Percentiles rank a stretch among this genome's conserved stretches.
These are phyloP conservation scores for Meloe dianella DNA, from an alignment of 2,888 invertebrate species.

Conservation along the genomic window DNA sequence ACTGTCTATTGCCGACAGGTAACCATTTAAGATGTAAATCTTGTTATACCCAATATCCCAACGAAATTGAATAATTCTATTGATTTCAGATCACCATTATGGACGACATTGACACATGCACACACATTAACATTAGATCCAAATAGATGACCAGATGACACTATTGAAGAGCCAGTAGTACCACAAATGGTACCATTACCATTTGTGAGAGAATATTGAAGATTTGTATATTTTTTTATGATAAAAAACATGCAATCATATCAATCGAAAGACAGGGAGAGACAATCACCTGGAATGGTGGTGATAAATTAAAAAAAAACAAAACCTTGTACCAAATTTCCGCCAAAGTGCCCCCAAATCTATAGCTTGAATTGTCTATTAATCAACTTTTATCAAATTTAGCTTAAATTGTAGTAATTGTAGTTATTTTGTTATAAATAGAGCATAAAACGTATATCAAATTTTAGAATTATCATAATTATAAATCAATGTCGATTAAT, in stretches of 20 bases:
- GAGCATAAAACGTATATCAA: background rate
- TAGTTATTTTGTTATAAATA: background rate
- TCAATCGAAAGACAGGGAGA: background rate
- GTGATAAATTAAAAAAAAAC: background rate
- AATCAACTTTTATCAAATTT: background rate
- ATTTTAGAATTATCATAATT: too few relatives aligned
- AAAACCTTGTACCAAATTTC: conserved; percentile 1
- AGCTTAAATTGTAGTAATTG: background rate
- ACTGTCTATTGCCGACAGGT: conserved; percentile 53
- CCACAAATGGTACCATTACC: conserved; percentile 55
- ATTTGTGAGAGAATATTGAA: conserved; percentile 49
- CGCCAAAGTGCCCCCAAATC: background rate
- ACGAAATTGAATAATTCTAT: background rate
- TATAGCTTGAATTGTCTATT: background rate
- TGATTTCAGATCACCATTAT: conserved; percentile 73
- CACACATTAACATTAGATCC: conserved; percentile 60
- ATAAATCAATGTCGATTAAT: background rate
- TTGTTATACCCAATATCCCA: background rate
- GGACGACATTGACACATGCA: conserved; percentile 81
- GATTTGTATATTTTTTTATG: conserved; percentile 19
- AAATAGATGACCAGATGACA: conserved; percentile 54
- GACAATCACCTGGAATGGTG: conserved; percentile 1
- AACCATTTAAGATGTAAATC: conserved; percentile 15
- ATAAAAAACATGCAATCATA: background rate
- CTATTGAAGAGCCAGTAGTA: conserved; percentile 50